These are phyloP conservation scores for Oasisia sp. DNA, from an alignment of 2,888 invertebrate genomes.

Conservation along the genomic window DNA sequence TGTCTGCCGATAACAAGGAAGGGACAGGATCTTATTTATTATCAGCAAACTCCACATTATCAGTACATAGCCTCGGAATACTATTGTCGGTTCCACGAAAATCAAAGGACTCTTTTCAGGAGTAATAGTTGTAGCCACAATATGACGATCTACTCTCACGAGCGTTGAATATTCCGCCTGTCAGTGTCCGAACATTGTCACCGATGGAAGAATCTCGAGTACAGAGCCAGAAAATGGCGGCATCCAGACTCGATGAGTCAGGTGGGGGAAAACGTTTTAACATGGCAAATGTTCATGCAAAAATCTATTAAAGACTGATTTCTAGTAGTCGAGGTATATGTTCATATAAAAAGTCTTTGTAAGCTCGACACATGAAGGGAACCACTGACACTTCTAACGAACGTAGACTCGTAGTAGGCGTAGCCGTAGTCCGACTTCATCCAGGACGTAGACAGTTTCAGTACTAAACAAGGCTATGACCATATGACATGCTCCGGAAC, in stretches of 20 bases:
- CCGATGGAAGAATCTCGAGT: background rate
- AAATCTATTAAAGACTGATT: background rate
- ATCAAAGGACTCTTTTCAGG: background rate
- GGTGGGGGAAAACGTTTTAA: background rate
- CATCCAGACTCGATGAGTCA: conserved; percentile 13
- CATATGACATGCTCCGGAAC: background rate
- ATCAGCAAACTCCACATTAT: conserved; percentile 13
- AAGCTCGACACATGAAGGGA: background rate
- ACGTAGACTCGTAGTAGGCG: background rate
- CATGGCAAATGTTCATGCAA: background rate
- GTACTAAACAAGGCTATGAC: background rate
- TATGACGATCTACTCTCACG: background rate
- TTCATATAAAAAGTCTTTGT: background rate
- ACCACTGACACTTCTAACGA: background rate
- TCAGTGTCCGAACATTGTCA: conserved; percentile 12
- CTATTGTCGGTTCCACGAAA: background rate
- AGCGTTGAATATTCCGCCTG: background rate
- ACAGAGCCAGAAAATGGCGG: conserved; percentile 12
- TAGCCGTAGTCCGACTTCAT: background rate
- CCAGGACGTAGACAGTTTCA: background rate
- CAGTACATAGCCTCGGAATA: background rate
- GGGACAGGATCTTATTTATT: conserved; percentile 17
- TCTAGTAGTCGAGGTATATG: background rate
- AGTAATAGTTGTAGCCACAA: background rate
- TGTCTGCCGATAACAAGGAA: conserved; percentile 17